These are phyloP conservation scores for Hestina assimilis DNA, from an alignment of 1,140 invertebrate species.

Conservation along the genomic window DNA sequence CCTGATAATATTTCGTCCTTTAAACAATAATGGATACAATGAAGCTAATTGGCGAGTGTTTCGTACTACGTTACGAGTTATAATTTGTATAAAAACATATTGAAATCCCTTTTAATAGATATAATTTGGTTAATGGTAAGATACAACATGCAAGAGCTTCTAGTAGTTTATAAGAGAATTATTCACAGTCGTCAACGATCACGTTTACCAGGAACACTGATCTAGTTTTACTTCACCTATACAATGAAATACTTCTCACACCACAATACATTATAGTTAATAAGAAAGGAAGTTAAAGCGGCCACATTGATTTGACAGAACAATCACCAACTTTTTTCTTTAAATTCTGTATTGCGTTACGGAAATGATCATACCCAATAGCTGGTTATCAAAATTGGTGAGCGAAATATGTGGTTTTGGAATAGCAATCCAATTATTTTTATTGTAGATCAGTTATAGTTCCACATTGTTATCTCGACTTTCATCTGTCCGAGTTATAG, in stretches of 20 bases:
- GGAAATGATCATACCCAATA: slow-evolving; percentile 15
- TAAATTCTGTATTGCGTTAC: slow-evolving; percentile 26
- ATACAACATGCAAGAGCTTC: no score
- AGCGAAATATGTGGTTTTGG: slow-evolving; percentile 22
- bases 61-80: no score
- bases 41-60: no score
- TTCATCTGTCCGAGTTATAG: slow-evolving; percentile 48
- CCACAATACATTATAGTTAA: neutral
- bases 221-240: neutral
- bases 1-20: no score
- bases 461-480: slow-evolving; percentile 36
- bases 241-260: slow-evolving; percentile 6
- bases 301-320: slow-evolving; percentile 38
- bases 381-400: slow-evolving; percentile 32
- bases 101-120: no score
- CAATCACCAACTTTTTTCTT: slow-evolving; percentile 54
- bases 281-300: slow-evolving; percentile 6
- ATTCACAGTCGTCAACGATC: no score
- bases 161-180: no score
- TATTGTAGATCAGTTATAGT: neutral
- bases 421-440: slow-evolving; percentile 18
- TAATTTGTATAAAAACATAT: no score
- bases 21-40: no score
- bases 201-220: no score
- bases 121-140: no score